Conservation (phyloP, 92 coral and sea anemone genomes). For the Anthopleura xanthogrammica region DNA sequence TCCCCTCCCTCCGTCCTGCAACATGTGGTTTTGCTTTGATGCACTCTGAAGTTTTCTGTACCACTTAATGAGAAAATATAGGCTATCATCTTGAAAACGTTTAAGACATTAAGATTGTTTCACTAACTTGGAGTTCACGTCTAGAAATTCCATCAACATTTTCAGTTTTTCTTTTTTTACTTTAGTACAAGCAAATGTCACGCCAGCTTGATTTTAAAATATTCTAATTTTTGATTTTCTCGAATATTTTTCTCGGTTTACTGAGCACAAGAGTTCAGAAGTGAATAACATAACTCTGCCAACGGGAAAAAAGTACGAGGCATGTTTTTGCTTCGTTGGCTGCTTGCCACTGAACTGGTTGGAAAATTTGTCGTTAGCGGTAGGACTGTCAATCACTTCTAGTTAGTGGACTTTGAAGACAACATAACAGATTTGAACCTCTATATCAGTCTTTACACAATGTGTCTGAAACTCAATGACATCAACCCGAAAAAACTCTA, state of each 20-base stretch:
- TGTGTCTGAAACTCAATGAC: conserved; percentile 64
- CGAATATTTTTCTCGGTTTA: background rate
- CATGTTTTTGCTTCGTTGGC: background rate
- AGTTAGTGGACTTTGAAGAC: background rate
- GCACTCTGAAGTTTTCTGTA: too few species aligned
- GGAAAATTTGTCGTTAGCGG: too few species aligned
- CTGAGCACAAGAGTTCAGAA: background rate
- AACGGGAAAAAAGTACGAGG: too few species aligned
- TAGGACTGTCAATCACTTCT: too few species aligned
- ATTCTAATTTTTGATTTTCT: background rate
- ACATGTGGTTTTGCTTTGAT: too few species aligned
- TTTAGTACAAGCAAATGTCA: background rate
- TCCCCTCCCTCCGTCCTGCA: too few species aligned
- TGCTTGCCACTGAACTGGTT: background rate
- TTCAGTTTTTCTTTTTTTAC: too few species aligned
- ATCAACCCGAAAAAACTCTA: conserved; percentile 49
- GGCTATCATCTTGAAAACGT: too few species aligned
- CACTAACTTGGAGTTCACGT: too few species aligned
- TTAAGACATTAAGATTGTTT: too few species aligned
- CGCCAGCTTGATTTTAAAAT: background rate
- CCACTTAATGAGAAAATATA: too few species aligned
- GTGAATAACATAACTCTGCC: background rate
- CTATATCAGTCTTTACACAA: background rate
- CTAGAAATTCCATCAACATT: too few species aligned
- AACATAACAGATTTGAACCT: background rate